Conservation (phyloP, 2,888 invertebrate genomes). For the Spialia ferax region DNA sequence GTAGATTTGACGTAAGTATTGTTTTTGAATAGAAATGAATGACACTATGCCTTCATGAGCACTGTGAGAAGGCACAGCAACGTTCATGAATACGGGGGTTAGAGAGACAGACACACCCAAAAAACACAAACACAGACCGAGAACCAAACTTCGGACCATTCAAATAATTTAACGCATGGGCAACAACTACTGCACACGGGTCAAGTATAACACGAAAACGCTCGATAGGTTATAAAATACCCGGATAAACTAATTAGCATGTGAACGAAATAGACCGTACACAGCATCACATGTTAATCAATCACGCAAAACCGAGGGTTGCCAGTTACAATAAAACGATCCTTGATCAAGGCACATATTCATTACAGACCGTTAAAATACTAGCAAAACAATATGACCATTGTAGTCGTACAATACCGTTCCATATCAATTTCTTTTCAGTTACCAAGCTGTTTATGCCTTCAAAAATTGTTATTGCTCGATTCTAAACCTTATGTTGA, state of each 20-base stretch:
- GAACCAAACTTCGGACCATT: no score
- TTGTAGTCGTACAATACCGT: slow-evolving; percentile 71
- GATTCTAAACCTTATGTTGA: slow-evolving; percentile 43
- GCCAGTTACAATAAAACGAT: slow-evolving; percentile 51
- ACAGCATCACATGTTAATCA: slow-evolving; percentile 52
- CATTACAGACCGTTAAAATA: slow-evolving; percentile 56
- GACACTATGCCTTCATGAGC: no score
- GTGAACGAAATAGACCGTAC: slow-evolving; percentile 46
- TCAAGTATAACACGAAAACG: slow-evolving; percentile 9
- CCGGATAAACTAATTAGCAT: slow-evolving; percentile 23
- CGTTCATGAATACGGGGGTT: no score
- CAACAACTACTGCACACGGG: no score
- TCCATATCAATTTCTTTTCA: slow-evolving; percentile 69
- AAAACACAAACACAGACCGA: no score
- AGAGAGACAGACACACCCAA: no score
- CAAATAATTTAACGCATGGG: no score
- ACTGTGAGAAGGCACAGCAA: no score
- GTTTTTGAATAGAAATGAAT: no score
- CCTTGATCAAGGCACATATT: slow-evolving; percentile 67
- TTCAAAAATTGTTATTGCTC: slow-evolving; percentile 10
- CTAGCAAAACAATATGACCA: slow-evolving; percentile 71
- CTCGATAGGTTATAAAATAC: slow-evolving; percentile 17
- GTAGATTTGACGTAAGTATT: no score
- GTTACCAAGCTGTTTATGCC: not conserved
- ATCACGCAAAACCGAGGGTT: slow-evolving; percentile 62